phyloP scores from a whole-genome alignment of 2,113 vertebrate species.

The Mellivora capensis region DNA sequence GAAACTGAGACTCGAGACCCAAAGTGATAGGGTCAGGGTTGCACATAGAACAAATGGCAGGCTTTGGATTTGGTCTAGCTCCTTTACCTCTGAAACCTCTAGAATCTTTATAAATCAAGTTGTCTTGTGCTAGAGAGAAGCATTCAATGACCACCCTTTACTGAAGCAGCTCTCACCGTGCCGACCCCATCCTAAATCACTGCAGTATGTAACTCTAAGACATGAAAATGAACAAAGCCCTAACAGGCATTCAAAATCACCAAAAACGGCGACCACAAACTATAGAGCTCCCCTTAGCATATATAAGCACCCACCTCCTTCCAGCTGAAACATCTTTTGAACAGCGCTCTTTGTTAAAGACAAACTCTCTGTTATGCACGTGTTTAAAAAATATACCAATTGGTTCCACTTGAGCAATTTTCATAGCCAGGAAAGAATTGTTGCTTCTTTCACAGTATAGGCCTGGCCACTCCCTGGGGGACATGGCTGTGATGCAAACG shows the following conservation, averaged over 20 bases:
- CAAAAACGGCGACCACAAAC: neutral
- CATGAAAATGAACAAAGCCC: neutral
- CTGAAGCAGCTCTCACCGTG: neutral
- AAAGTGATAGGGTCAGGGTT: neutral
- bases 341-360: neutral
- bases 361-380: neutral
- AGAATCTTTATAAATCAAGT: neutral
- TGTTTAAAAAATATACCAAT: neutral
- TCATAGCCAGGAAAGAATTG: neutral
- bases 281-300: neutral
- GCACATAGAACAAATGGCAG: neutral
- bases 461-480: neutral
- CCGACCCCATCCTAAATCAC: neutral
- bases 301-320: constrained; percentile 11
- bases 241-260: neutral
- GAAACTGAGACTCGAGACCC: neutral
- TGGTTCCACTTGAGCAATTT: neutral
- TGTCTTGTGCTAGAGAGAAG: neutral
- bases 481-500: neutral
- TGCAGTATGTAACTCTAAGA: neutral
- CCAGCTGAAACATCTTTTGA: constrained; percentile 36
- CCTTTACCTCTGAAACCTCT: neutral
- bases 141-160: neutral
- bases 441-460: neutral
- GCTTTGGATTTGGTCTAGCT: neutral